Conservation (phyloP, 92 coral and sea anemone genomes). For the Galaxea fascicularis region DNA sequence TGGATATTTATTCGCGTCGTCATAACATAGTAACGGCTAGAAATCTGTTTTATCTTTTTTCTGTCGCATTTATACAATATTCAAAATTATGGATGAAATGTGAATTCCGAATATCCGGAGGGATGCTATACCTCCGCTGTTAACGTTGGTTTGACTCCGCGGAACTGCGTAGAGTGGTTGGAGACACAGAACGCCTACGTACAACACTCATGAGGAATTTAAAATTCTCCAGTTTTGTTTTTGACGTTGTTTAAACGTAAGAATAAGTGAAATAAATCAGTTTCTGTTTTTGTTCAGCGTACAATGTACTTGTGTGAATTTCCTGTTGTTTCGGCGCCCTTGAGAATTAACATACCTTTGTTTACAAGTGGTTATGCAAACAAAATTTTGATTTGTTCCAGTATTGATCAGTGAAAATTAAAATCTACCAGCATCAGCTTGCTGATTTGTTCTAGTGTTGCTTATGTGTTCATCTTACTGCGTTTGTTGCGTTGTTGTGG, state of each 20-base stretch:
- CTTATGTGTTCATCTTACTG: neutral
- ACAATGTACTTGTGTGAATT: neutral
- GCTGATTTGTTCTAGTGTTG: neutral
- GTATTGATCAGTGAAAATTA: neutral
- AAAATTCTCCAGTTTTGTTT: too few relatives aligned
- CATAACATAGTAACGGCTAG: neutral
- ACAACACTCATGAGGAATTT: too few relatives aligned
- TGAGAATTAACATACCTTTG: neutral
- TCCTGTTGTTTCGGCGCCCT: neutral
- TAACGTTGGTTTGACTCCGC: neutral
- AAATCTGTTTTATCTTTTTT: neutral
- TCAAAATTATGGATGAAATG: neutral
- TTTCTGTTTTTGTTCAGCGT: too few relatives aligned
- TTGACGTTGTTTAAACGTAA: too few relatives aligned
- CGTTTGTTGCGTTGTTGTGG: too few relatives aligned
- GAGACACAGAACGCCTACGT: neutral
- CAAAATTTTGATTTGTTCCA: too few relatives aligned
- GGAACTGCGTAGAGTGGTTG: neutral
- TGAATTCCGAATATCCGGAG: neutral
- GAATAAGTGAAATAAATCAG: too few relatives aligned
- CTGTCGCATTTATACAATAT: neutral
- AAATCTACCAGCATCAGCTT: too few relatives aligned
- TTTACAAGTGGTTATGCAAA: neutral
- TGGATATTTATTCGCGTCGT: neutral
- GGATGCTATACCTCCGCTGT: neutral